Percentiles rank a stretch among this genome's conserved stretches.
phyloP scores from a whole-genome alignment of 1,140 invertebrate species.

The Eufriesea mexicana region DNA sequence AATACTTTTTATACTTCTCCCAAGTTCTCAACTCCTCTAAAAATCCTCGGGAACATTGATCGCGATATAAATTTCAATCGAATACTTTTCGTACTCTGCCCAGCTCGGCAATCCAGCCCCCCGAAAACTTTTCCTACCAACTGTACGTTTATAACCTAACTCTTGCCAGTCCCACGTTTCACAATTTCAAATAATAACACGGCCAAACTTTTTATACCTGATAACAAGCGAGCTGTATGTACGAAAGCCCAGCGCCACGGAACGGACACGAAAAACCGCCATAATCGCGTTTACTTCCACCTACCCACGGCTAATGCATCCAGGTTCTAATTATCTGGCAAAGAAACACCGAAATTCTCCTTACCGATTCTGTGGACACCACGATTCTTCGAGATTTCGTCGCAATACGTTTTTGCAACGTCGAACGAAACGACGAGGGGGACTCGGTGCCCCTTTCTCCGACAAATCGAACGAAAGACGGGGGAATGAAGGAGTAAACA shows the following conservation, averaged over 20 bases:
- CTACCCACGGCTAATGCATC: too few species aligned
- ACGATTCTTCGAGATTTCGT: too few species aligned
- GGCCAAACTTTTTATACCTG: conserved; percentile 26
- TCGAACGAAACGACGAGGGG: too few species aligned
- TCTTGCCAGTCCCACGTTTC: conserved; percentile 5
- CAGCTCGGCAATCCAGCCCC: not conserved
- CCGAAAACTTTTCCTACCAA: conserved; percentile 13
- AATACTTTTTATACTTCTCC: conserved; percentile 9
- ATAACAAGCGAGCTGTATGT: not conserved
- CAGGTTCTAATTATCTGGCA: too few species aligned
- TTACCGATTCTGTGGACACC: too few species aligned
- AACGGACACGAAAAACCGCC: not conserved
- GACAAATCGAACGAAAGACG: not conserved
- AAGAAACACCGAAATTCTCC: too few species aligned
- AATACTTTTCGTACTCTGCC: not conserved
- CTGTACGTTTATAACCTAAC: conserved; percentile 30
- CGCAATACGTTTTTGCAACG: too few species aligned
- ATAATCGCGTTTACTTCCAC: not conserved
- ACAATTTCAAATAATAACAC: conserved; percentile 40
- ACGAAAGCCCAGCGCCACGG: not conserved
- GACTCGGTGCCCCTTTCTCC: not conserved
- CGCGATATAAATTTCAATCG: conserved; percentile 47
- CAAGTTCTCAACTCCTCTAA: conserved; percentile 20
- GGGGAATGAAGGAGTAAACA: not conserved
- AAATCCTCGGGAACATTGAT: conserved; percentile 36